These are phyloP conservation scores for Sardina pilchardus DNA, from an alignment of 2,113 vertebrate species.

Conservation along the genomic window DNA sequence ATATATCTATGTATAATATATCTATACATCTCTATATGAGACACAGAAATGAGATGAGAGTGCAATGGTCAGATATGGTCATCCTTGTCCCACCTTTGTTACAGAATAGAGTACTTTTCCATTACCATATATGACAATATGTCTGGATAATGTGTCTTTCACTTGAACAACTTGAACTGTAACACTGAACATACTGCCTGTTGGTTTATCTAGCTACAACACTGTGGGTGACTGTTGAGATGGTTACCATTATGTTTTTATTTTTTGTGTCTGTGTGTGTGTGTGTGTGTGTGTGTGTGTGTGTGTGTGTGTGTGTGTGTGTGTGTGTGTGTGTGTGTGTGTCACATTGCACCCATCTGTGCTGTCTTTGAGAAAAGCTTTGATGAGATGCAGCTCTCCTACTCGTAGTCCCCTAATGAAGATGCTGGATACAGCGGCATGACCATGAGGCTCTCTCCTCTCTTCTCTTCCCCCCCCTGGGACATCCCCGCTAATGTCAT, in stretches of 20 bases:
- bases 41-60: too few species aligned
- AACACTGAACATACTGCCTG: too few species aligned
- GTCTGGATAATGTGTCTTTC: too few species aligned
- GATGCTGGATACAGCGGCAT: background rate
- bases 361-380: constrained; percentile 25
- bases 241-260: background rate
- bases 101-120: too few species aligned
- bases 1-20: too few species aligned
- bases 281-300: constrained; percentile 4
- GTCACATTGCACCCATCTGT: background rate
- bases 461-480: background rate
- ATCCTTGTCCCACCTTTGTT: too few species aligned
- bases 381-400: background rate
- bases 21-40: too few species aligned
- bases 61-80: too few species aligned
- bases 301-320: constrained; percentile 54
- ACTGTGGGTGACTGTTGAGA: background rate
- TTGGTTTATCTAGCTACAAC: background rate
- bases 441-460: background rate
- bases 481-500: background rate
- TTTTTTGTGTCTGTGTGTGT: too few species aligned
- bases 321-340: constrained; percentile 55
- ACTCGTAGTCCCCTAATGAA: background rate
- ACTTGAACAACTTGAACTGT: too few species aligned
- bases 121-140: too few species aligned